Percentiles rank a stretch among this genome's conserved stretches.
Evolutionary conservation across 2,797 vertebrate genomes (phyloP).

Genomic region (Siniperca obscura): DNA sequence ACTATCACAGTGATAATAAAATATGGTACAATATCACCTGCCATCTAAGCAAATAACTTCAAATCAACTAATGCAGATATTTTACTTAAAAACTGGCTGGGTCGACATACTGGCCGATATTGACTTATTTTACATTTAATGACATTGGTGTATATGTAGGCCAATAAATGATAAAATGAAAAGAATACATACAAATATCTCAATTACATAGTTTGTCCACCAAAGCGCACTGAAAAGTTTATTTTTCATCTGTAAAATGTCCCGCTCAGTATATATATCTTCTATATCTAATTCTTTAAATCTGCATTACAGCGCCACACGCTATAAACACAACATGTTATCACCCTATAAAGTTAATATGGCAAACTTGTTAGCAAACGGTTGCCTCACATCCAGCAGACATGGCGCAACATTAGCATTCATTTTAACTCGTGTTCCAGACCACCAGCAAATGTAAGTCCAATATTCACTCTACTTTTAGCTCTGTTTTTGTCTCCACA

Average conservation of each 20-base stretch:
- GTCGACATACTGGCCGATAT: not conserved
- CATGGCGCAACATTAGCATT: not conserved
- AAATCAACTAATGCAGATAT: not conserved
- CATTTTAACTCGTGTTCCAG: not conserved
- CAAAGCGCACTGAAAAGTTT: conserved; percentile 2
- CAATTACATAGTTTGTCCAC: not conserved
- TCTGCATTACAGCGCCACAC: not conserved
- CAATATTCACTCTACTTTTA: not conserved
- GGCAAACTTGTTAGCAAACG: not conserved
- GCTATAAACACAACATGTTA: not conserved
- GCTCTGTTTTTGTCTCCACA: not conserved
- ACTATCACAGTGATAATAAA: not conserved
- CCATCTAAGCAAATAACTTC: not conserved
- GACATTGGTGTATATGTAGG: not conserved
- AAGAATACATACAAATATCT: conserved; percentile 1
- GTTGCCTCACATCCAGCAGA: not conserved
- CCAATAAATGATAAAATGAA: conserved; percentile 2
- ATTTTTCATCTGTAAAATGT: conserved; percentile 7
- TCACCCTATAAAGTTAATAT: not conserved
- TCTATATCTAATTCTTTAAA: conserved; percentile 5
- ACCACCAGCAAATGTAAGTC: not conserved
- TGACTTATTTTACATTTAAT: conserved; percentile 2
- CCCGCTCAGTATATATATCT: accelerated
- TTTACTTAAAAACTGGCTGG: not conserved
- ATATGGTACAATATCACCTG: not conserved